Evolutionary conservation across 2,888 invertebrate genomes (phyloP), one percentile per base, ranked within the genome.

Genomic region (Apantesis nais): DNA sequence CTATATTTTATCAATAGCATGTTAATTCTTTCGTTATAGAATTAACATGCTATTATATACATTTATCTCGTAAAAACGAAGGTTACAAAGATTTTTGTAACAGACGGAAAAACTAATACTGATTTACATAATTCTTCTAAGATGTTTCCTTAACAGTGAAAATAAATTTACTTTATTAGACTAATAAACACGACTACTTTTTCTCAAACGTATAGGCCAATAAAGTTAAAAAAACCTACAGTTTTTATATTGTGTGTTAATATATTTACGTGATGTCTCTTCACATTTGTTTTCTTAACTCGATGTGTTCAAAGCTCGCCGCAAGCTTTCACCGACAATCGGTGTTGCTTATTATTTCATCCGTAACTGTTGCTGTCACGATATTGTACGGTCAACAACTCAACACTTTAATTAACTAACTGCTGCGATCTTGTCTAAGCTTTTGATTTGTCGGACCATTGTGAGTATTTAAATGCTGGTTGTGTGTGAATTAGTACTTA

Each of bases 271-370:
- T 48, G n/a, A 39, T n/a, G 39, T 66, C 31, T 67, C 74, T n/a
- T 62, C 73, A 73, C 52, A 29, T 58, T 71, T 48, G 14, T 60
- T 74, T 81, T 82, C 71, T 64, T 73, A 11, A 61, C 70, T 83
- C 74, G 34, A 58, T 74, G 78, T 74, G 67, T 79, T 88, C 87
- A 88, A 88, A 88, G 88, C 82, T 61, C 44, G 79, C 88, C 87
- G 87, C 83, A 71, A 80, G 85, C 88, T 88, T 88, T 87, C 87
- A 83, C 87, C 83, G 72, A 71, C 77, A 72, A 66, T 78, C 73
- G 65, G 72, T 75, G 77, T 79, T 74, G 82, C 80, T 83, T 85
- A 87, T 86, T 85, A 87, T 84, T 85, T 83, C 65, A 76, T 78
- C 73, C 69, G 76, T 69, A 80, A 73, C 78, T 68, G 68, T 70